These are phyloP conservation scores for Potamarius usumacintae DNA, from an alignment of 2,113 vertebrate genomes.

Conservation along the genomic window DNA sequence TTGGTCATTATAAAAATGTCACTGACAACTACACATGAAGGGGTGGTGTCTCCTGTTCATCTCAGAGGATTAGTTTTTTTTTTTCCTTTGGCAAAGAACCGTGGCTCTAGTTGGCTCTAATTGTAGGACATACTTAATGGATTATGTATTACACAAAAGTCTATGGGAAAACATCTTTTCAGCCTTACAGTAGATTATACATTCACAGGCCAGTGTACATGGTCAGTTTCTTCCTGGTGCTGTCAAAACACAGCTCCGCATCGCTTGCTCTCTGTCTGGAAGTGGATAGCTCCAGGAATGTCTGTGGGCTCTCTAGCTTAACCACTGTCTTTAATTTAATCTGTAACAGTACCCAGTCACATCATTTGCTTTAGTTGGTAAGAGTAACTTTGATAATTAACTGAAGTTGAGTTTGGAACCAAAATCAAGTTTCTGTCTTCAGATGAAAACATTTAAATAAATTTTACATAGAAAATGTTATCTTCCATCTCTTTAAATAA, in stretches of 20 bases:
- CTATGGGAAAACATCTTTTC: neutral
- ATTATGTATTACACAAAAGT: neutral
- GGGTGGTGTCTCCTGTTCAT: neutral
- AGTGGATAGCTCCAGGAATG: conserved; percentile 27
- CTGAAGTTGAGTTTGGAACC: conserved; percentile 11
- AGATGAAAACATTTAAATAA: neutral
- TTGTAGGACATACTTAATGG: neutral
- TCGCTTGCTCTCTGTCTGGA: neutral
- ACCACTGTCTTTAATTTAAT: conserved; percentile 30
- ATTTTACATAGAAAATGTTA: neutral
- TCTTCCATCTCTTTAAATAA: neutral
- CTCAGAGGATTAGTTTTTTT: neutral
- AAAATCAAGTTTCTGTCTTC: conserved; percentile 23
- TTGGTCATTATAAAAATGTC: neutral
- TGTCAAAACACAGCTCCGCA: neutral
- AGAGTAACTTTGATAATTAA: neutral
- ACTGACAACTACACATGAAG: neutral
- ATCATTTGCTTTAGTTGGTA: conserved; percentile 10
- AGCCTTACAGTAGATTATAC: conserved; percentile 18
- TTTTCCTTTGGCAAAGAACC: neutral
- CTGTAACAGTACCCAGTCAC: conserved; percentile 28
- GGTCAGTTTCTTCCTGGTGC: neutral
- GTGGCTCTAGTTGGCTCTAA: neutral
- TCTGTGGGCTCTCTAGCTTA: conserved; percentile 31
- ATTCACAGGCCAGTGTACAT: conserved; percentile 4